Percentiles rank a stretch among this genome's conserved stretches.
phyloP scores from a whole-genome alignment of 2,797 vertebrate genomes.

The Liparis tanakae region DNA sequence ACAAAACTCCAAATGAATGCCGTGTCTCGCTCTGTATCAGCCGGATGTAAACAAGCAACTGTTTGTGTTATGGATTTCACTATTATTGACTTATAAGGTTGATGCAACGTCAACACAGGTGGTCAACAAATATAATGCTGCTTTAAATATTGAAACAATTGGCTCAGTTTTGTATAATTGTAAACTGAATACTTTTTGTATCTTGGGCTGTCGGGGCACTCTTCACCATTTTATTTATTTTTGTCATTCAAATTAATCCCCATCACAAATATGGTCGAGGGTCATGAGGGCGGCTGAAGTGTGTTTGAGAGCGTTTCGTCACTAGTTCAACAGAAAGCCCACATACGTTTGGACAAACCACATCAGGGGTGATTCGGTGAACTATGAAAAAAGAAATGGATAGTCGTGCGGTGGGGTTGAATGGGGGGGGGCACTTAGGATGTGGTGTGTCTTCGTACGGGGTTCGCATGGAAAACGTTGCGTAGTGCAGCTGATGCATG shows the following conservation, averaged over 20 bases:
- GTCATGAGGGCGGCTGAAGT: not conserved
- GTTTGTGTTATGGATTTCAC: too few species aligned
- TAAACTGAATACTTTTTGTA: not conserved
- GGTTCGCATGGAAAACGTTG: slow-evolving; percentile 73
- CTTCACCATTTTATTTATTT: not conserved
- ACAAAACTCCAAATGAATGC: too few species aligned
- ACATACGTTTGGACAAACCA: slow-evolving; percentile 51
- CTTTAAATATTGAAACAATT: not conserved
- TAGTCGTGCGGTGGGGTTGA: slow-evolving; percentile 47
- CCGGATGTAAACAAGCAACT: too few species aligned
- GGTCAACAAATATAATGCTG: not conserved
- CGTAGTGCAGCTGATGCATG: slow-evolving; percentile 60
- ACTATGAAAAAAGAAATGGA: slow-evolving; percentile 52
- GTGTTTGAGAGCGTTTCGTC: slow-evolving; percentile 24
- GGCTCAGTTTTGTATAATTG: not conserved
- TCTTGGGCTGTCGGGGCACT: not conserved
- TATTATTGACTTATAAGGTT: not conserved
- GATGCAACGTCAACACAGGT: too few species aligned
- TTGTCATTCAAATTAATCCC: not conserved
- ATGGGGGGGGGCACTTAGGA: slow-evolving; percentile 40
- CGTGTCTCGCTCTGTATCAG: too few species aligned
- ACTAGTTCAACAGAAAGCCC: slow-evolving; percentile 50
- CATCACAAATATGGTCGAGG: slow-evolving; percentile 32
- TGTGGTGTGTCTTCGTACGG: slow-evolving; percentile 49
- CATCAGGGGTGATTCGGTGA: slow-evolving; percentile 53